Conservation (phyloP, 2,888 invertebrate species). For the Tinea semifulvella region DNA sequence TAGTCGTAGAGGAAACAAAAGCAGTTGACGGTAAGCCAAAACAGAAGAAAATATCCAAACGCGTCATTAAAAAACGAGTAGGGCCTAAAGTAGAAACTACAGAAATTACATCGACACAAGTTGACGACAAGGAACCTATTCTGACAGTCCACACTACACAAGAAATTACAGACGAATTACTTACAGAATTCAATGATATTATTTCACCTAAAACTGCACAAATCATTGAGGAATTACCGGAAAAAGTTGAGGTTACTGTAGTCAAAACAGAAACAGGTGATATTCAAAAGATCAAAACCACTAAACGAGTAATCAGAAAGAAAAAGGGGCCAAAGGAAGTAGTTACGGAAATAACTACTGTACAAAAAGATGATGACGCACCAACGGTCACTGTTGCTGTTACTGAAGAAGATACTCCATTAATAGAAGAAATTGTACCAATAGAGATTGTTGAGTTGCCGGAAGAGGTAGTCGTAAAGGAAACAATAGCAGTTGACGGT, state of each 20-base stretch:
- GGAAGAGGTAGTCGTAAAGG: slow-evolving; percentile 21
- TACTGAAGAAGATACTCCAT: slow-evolving; percentile 17
- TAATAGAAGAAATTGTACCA: slow-evolving; percentile 20
- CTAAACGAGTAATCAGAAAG: slow-evolving; percentile 29
- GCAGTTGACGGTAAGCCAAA: slow-evolving; percentile 35
- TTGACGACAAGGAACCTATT: slow-evolving; percentile 31
- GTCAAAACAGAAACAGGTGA: slow-evolving; percentile 26
- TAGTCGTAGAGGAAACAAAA: slow-evolving; percentile 40
- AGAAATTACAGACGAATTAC: slow-evolving; percentile 10
- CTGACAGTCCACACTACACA: slow-evolving; percentile 30
- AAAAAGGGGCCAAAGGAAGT: slow-evolving; percentile 34
- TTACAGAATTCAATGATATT: background rate
- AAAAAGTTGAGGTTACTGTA: slow-evolving; percentile 34
- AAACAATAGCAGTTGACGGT: slow-evolving; percentile 7
- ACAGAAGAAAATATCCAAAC: slow-evolving; percentile 41
- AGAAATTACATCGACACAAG: slow-evolving; percentile 26
- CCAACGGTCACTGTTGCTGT: slow-evolving; percentile 27
- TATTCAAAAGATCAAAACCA: slow-evolving; percentile 20
- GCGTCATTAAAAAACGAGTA: slow-evolving; percentile 47
- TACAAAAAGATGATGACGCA: slow-evolving; percentile 29
- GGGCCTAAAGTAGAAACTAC: slow-evolving; percentile 50
- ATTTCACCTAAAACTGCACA: slow-evolving; percentile 5
- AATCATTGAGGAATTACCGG: slow-evolving; percentile 31
- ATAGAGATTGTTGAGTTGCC: slow-evolving; percentile 24
- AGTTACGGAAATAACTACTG: slow-evolving; percentile 32